Evolutionary conservation across 2,797 vertebrate genomes (phyloP).

Genomic region (Sylvia borin): DNA sequence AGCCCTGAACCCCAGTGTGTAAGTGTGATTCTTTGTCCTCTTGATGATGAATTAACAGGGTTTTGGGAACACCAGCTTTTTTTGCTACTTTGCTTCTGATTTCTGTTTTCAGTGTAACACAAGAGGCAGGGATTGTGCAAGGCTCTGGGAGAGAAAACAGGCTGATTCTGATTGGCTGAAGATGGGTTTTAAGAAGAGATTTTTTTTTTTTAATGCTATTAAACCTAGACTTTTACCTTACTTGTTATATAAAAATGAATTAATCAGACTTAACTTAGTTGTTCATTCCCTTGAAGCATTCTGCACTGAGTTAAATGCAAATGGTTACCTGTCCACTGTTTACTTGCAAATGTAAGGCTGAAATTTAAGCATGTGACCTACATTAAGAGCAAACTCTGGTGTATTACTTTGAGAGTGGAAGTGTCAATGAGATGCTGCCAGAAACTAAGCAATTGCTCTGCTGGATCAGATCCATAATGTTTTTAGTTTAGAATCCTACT

Average conservation of each 20-base stretch:
- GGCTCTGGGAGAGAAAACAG: neutral
- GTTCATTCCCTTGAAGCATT: neutral
- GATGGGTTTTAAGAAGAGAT: neutral
- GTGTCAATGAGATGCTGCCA: neutral
- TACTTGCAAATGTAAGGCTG: neutral
- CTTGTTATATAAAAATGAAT: neutral
- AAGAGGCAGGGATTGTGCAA: neutral
- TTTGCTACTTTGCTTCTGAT: neutral
- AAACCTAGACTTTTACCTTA: neutral
- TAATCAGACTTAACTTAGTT: neutral
- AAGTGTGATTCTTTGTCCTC: constrained; percentile 67
- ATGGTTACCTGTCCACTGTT: neutral
- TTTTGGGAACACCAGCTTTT: neutral
- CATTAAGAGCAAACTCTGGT: neutral
- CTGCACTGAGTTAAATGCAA: neutral
- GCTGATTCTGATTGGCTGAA: neutral
- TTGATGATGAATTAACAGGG: neutral
- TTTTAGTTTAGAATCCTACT: neutral
- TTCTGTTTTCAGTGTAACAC: neutral
- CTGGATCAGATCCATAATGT: neutral
- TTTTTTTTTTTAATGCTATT: neutral
- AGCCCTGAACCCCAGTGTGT: constrained; percentile 86
- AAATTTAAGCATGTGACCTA: neutral
- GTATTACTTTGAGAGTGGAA: neutral
- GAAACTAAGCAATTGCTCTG: neutral